These are phyloP conservation scores for Cyprinodon brontotheroides DNA, from an alignment of 2,113 vertebrate species.

Conservation along the genomic window DNA sequence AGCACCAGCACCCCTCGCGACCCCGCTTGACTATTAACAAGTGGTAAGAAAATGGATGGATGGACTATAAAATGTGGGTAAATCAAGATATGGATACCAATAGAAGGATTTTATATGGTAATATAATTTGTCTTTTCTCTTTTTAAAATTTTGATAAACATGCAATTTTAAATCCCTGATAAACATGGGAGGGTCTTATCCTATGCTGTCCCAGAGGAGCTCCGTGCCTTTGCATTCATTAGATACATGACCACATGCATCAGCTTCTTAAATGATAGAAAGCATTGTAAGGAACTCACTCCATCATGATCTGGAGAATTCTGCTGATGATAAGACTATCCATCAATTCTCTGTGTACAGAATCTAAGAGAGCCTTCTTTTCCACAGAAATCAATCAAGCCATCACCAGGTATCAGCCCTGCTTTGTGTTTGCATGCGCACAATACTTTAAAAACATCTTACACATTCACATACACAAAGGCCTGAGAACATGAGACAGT, in stretches of 20 bases:
- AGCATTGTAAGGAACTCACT: not conserved
- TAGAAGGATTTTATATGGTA: not conserved
- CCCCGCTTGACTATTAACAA: no score
- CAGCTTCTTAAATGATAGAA: conserved; percentile 37
- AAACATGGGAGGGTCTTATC: not conserved
- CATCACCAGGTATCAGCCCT: conserved; percentile 47
- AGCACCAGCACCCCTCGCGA: no score
- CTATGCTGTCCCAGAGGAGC: not conserved
- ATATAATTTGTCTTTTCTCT: not conserved
- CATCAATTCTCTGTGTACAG: conserved; percentile 50
- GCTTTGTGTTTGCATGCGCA: conserved; percentile 44
- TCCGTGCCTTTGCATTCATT: conserved; percentile 16
- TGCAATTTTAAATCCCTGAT: not conserved
- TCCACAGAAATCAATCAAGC: conserved; percentile 60
- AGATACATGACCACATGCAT: conserved; percentile 4
- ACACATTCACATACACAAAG: conserved; percentile 48
- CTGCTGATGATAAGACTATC: conserved; percentile 54
- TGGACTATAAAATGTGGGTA: not conserved
- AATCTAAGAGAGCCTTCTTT: conserved; percentile 42
- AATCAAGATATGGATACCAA: not conserved
- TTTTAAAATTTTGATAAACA: not conserved
- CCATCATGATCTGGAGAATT: not conserved
- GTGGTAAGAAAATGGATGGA: no score
- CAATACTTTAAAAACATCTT: conserved; percentile 41
- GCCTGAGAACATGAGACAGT: conserved; percentile 46